Conservation (phyloP, 53 echinoderm and acorn worm species). For the Mesocentrotus franciscanus region DNA sequence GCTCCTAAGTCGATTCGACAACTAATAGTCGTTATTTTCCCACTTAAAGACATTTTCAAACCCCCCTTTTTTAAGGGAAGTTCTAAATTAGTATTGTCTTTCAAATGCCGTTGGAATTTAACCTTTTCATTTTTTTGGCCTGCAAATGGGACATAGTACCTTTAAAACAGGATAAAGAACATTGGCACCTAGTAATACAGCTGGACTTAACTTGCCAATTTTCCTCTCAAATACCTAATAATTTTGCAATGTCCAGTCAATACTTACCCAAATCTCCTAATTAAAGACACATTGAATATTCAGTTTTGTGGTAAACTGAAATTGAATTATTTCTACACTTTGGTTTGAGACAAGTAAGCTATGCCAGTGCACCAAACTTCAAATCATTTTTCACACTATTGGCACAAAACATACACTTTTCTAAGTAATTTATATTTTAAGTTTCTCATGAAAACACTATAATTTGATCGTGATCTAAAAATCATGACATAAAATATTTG, state of each 20-base stretch:
- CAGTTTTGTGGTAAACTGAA: background rate
- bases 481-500: slow-evolving; percentile 50
- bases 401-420: slow-evolving; percentile 8
- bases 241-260: background rate
- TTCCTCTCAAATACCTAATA: background rate
- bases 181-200: background rate
- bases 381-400: slow-evolving; percentile 1
- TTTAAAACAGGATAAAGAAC: background rate
- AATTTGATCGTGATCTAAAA: slow-evolving; percentile 4
- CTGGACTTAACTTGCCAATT: background rate
- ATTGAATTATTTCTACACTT: slow-evolving; percentile 7
- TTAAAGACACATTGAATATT: background rate
- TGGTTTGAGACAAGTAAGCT: slow-evolving; percentile 10
- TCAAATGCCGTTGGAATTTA: too few species aligned
- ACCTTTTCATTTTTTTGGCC: too few species aligned
- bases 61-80: too few species aligned
- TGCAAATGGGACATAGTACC: too few species aligned
- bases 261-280: background rate
- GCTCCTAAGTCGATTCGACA: too few species aligned
- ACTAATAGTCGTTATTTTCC: too few species aligned
- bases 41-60: too few species aligned
- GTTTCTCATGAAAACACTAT: background rate
- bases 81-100: too few species aligned
- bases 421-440: background rate
- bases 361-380: background rate